Evolutionary conservation across 2,888 invertebrate genomes (phyloP), one percentile per base, ranked within the genome.

Genomic region (Monoplex corrugatus): DNA sequence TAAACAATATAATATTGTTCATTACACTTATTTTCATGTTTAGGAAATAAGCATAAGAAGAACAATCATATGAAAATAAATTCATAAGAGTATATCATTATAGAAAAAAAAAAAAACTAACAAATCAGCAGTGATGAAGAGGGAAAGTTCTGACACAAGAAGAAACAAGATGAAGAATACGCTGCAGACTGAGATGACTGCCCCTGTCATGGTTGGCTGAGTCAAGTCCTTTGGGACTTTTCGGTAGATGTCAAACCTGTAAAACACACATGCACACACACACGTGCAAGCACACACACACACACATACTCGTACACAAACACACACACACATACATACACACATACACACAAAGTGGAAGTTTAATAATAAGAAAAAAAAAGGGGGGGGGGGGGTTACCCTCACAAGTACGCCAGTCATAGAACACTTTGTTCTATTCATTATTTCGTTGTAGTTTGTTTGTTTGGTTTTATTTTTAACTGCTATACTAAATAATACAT

Each of bases 151-250:
- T 0, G 96, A 96, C 6, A 96, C 50, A 89, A 97, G 96, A n/a
- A 97, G 95, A 89, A 96, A 95, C 13, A 95, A 80, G 90, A 97
- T 97, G 91, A 97, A 96, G 38, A 96, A 89, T 57, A 96, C 95
- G 92, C 97, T 97, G 91, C 94, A 92, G 38, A 97, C 94, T 13
- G 97, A 97, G 82, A 97, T 97, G 50, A 96, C 92, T 38, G 97
- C 97, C 75, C 97, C 97, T 28, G 97, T 96, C 2, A 96, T 91
- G 2, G 97, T 97, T 0, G 97, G 97, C 93, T 97, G 97, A 0
- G 97, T 97, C 89, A 97, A 95, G 93, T 97, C 97, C 93, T 97
- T 97, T 0, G 97, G 97, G 32, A 97, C 96, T 93, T 97, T 97
- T 32, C 97, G 96, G 93, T 97, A 97, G 84, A 97, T 96, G 92